Evolutionary conservation across 2,888 invertebrate species (phyloP).

Genomic region (Neoitamus cyanurus): DNA sequence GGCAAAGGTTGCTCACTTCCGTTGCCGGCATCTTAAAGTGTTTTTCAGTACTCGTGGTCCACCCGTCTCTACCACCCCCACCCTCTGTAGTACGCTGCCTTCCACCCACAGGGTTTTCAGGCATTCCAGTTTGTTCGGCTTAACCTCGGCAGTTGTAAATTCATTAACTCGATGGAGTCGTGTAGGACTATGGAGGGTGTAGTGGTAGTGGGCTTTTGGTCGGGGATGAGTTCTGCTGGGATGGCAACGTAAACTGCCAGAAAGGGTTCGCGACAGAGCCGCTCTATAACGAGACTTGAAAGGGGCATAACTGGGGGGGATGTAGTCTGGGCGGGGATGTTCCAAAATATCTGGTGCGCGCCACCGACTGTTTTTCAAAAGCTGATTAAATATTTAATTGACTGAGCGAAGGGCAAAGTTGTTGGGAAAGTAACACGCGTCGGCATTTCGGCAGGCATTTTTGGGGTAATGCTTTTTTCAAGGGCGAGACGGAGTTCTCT

Average conservation of each 20-base stretch:
- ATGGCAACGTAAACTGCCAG: neutral
- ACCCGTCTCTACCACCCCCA: neutral
- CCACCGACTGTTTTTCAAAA: neutral
- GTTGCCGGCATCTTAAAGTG: neutral
- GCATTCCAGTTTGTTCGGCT: conserved; percentile 1
- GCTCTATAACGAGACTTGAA: neutral
- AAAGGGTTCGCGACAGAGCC: neutral
- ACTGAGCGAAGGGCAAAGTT: neutral
- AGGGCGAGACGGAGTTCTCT: neutral
- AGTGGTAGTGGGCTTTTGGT: neutral
- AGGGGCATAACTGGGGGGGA: neutral
- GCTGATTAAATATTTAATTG: conserved; percentile 4
- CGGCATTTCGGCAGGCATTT: neutral
- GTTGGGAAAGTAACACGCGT: neutral
- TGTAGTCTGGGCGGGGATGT: neutral
- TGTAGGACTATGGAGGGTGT: neutral
- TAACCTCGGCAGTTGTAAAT: neutral
- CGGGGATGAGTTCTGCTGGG: neutral
- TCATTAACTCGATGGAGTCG: conserved; percentile 11
- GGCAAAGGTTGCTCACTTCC: neutral
- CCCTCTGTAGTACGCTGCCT: neutral
- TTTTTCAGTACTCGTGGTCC: neutral
- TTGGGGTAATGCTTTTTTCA: neutral
- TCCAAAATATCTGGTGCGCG: neutral
- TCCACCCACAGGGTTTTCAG: neutral